Evolutionary conservation across 53 echinoderm and acorn worm genomes (phyloP).

Genomic region (Apostichopus leukothele): DNA sequence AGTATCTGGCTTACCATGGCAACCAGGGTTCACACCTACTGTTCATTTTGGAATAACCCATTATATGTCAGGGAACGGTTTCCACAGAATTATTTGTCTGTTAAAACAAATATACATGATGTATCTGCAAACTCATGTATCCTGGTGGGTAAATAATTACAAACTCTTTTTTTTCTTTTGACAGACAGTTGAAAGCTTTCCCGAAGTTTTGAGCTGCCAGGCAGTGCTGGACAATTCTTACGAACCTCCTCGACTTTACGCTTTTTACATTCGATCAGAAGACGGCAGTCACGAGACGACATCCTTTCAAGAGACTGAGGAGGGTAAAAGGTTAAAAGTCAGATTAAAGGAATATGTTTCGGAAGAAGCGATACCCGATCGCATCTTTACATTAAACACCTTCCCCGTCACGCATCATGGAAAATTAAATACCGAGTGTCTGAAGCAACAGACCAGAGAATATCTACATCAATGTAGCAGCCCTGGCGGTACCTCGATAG

Average conservation of each 20-base stretch:
- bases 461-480: neutral
- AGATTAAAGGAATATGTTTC: constrained; percentile 56
- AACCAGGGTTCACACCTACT: no score
- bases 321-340: neutral
- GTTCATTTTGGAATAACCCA: no score
- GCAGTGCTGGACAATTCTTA: constrained; percentile 37
- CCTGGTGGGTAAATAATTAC: no score
- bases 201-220: constrained; percentile 56
- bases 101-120: no score
- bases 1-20: no score
- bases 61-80: neutral
- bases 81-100: neutral
- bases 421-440: constrained; percentile 60
- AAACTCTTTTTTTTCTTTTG: neutral
- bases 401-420: constrained; percentile 80
- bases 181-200: constrained; percentile 61
- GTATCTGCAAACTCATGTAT: neutral
- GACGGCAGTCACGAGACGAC: neutral
- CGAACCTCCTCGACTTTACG: constrained; percentile 42
- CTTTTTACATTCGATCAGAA: constrained; percentile 50
- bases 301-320: constrained; percentile 24
- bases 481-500: neutral
- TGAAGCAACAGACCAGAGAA: constrained; percentile 37
- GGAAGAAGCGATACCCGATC: constrained; percentile 70
- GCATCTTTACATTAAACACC: constrained; percentile 38